phyloP scores from a whole-genome alignment of 1,140 invertebrate species.

The Hestina assimilis region DNA sequence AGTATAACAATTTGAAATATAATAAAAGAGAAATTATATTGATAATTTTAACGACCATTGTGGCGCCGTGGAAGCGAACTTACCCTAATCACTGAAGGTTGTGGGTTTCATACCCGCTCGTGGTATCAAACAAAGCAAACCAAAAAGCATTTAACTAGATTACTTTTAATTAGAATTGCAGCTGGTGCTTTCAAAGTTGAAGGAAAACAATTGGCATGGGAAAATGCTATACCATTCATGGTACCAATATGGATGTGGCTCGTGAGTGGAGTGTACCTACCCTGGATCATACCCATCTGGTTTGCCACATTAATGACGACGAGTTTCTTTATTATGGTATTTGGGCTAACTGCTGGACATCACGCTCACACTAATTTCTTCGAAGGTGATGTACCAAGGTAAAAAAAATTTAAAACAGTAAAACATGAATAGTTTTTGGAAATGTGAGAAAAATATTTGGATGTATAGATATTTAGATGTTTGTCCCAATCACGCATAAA shows the following conservation, averaged over 20 bases:
- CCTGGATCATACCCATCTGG: conserved; percentile 77
- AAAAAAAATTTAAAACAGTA: conserved; percentile 30
- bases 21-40: no score
- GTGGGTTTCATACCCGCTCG: no score
- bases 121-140: no score
- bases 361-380: conserved; percentile 90
- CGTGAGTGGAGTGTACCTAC: conserved; percentile 39
- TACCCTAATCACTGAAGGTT: no score
- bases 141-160: no score
- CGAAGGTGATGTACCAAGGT: conserved; percentile 86
- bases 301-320: conserved; percentile 75
- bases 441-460: no score
- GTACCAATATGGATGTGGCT: conserved; percentile 57
- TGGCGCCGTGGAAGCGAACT: no score
- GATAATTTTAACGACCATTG: no score
- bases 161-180: conserved; percentile 29
- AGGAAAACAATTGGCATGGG: conserved; percentile 39
- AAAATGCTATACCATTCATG: conserved; percentile 41
- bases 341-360: conserved; percentile 88
- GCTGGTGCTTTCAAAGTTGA: conserved; percentile 27
- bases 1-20: no score
- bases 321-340: conserved; percentile 82
- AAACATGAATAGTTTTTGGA: no score
- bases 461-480: no score
- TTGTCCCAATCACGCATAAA: no score